Base-by-base conservation (phyloP, 2,888 invertebrate species). In the Hesperia comma region DNA sequence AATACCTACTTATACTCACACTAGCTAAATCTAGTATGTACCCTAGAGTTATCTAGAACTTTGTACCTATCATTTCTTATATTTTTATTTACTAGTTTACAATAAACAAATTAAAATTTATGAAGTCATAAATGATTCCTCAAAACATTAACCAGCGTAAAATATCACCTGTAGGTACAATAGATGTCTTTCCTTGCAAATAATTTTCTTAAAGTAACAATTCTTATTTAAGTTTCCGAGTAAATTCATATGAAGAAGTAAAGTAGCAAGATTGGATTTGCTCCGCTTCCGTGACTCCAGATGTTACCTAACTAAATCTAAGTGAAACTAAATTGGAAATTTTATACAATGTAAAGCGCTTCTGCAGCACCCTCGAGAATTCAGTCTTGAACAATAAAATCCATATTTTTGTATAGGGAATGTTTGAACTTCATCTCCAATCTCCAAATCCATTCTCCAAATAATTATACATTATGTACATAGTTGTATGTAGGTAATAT, bases 261-360 rank as follows among this genome's bases (percentile, higher is more conserved):
- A 56, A 71, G 58, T 61, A 71, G 63, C 68, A 68, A 71, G 69
- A 71, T 71, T 70, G 68, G 70, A 71, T 70, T 71, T 68, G 51
- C 68, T 66, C 46, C 68, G 67, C 70, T 70, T 67, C 68, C 64
- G 60, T 68, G 66, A 68, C 55, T 71, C 71, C 71, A 71, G 71
- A 71, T 70, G 71, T 70, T 70, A 61, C 71, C 55, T 68, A 64
- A 63, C 64, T 60, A 71, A 68, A 68, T 56, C 61, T 61, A 68
- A 56, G 67, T 63, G 64, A 57, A 70, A 70, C 68, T 70, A 63
- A 68, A 70, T 71, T 70, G 55, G 62, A 61, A 67, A 61, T 57
- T 61, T 67, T 67, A 56, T 55, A 53, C 56, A 54, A 57, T 57
- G 40, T n/a, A 61, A 53, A 43, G 55, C 54, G 61, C 33, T 67